Evolutionary conservation across 1,140 invertebrate species (phyloP), one percentile per base, ranked within the genome.

Genomic region (Heliothis subflexa): DNA sequence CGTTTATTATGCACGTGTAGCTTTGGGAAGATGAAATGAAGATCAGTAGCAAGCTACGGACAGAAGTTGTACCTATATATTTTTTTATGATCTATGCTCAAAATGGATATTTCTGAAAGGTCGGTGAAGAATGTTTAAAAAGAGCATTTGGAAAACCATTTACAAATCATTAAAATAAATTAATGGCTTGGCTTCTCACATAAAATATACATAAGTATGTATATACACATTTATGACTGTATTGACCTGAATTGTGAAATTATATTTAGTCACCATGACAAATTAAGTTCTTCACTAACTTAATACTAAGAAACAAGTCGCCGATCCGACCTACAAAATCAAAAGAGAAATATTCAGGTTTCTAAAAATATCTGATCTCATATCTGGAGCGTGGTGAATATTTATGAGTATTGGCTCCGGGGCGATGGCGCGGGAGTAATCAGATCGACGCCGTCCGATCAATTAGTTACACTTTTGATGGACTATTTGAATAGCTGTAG

Each of bases 381-480:
- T 18, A 57, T 57, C 54, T 57, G 3, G 3, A n/a, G 4, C 13
- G 50, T 52, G 3, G 0, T 52, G 54, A 57, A 57, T 57, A 57
- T 57, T 21, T 10, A 57, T 57, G 16, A 57, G 28, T 16, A 45
- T 64, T 64, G 61, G n/a, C 61, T 64, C n/a, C 33, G n/a, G 33
- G 2, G n/a, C 40, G 61, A 64, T 14, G 61, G 61, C 5, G 33
- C 28, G 28, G 10, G 18, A 11, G 11, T 68, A 21, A 68, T 68
- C 64, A 68, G 47, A 68, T 68, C 47, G 64, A 52, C 47, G 11
- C 47, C 9, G 18, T 52, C 64, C 12, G 1, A 47, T 50, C 64
- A 68, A 68, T 68, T 68, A 49, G 47, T 68, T 68, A 52, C 47
- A n/a, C 7, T 50, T 68, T 52, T 52, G 64, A 68, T 3, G 18